Base-by-base conservation (phyloP, 2,797 vertebrate species). In the Enteromius treurensis region DNA sequence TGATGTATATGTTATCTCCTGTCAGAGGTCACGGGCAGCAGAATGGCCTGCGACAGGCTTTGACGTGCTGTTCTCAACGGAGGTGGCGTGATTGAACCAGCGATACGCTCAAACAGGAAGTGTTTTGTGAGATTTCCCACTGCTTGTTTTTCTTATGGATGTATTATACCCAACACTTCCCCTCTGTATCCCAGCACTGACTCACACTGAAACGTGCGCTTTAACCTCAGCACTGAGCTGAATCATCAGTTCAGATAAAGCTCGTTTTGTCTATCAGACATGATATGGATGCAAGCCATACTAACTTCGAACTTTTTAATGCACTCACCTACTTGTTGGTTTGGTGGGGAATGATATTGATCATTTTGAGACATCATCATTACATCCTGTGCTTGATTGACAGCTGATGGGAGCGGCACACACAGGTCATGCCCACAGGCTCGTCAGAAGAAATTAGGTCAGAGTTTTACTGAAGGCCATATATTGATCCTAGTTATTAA, bases 71-170 rank as follows among this genome's bases (percentile, higher is more conserved):
- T 77, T 81, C 76, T 77, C 60, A 51, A 34, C 60, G 10, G 51
- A 79, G 79, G 77, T 84, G 32, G 68, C 19, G 82, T 87, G 86
- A 87, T 84, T n/a, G 45, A 74, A 32, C 47, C n/a, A 53, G 77
- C 76, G 83, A 80, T 87, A 77, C 62, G 19, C 55, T 75, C 62
- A 40, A 55, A 77, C 87, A 88, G 87, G 88, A 89, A 88, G 85
- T 84, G 53, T 84, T 82, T 71, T 47, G 40, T 60, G 79, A 87
- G 76, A 85, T 85, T 88, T 88, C 87, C 87, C 83, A 82, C 82
- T 82, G 78, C 82, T 86, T 89, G 87, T 88, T 88, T 77, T 89
- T 86, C 80, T 77, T 79, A 49, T 65, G 17, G 71, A 84, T 65
- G 78, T 74, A 85, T 86, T 86, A 84, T 74, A 87, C 80, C 81